Evolutionary conservation across 2,113 vertebrate genomes (phyloP), one percentile per base, ranked within the genome.

Genomic region (Rallus limicola): DNA sequence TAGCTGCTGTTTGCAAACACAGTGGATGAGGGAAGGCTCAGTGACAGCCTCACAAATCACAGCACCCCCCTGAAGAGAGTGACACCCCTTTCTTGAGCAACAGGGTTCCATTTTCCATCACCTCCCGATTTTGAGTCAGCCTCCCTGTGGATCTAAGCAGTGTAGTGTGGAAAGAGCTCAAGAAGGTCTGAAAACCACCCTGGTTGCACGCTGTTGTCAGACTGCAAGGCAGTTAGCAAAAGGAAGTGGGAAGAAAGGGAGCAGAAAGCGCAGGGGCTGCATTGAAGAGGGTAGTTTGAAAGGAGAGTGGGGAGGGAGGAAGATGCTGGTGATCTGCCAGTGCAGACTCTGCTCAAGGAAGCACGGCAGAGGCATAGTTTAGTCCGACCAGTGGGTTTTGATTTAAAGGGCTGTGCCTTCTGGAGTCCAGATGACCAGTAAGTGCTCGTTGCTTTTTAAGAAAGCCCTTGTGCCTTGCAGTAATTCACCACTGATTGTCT

Each of bases 401-500:
- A 90, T 96, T 93, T 93, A 90, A 94, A 59, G 53, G 79, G 46
- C 24, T 90, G 59, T 50, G 50, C 86, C 86, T 94, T 92, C 92
- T 94, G 90, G 48, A 86, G 90, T n/a, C 75, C 88, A 93, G 92
- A 81, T 90, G 90, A 96, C 96, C 96, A 92, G 11, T 88, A 96
- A 96, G 90, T 92, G 90, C 92, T 90, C 3, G 0, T 83, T 0
- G 11, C 75, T 94, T 95, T 95, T 88, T 88, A 86, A 95, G 91
- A 86, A 95, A 94, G 71, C 90, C 94, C 86, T 86, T 88, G 86
- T 94, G 92, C 82, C 59, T 92, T 31, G 69, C 86, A 53, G 36
- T 97, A 96, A 95, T 91, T 97, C 94, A 95, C 71, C 14, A 5
- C 94, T 94, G 95, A 94, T 95, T 97, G 92, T 92, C 82, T 93